Evolutionary conservation across 2,888 invertebrate species (phyloP).

Genomic region (Philhelius pedissequus): DNA sequence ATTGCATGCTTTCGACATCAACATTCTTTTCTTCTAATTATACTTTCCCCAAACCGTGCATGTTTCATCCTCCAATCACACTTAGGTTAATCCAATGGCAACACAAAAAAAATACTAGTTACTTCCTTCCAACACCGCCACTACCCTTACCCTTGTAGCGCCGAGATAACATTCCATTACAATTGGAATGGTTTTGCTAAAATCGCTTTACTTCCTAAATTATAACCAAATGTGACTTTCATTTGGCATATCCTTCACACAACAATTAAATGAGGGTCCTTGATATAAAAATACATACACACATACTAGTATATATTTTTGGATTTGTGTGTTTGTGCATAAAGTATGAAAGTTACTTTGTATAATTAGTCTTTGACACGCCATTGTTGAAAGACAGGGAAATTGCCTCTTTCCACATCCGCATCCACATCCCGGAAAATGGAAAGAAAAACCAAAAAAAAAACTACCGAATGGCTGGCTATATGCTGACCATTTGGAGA

Average conservation of each 20-base stretch:
- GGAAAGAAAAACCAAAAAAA: background rate
- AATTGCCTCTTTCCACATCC: constrained; percentile 1
- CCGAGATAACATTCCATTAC: constrained; percentile 11
- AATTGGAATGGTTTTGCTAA: constrained; percentile 23
- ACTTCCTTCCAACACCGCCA: too few species aligned
- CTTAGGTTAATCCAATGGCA: background rate
- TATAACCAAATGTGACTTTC: constrained; percentile 45
- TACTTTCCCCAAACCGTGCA: background rate
- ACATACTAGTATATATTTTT: background rate
- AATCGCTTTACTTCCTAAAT: constrained; percentile 31
- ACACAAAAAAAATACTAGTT: constrained; percentile 1
- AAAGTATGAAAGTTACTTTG: constrained; percentile 1
- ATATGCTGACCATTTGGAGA: constrained; percentile 7
- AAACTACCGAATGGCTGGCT: background rate
- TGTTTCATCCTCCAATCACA: background rate
- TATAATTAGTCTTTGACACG: constrained; percentile 42
- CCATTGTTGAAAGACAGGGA: constrained; percentile 3
- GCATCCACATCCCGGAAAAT: background rate
- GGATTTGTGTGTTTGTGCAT: background rate
- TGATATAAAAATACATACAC: background rate
- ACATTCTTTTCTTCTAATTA: background rate
- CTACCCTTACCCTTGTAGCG: too few species aligned
- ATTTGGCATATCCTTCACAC: constrained; percentile 30
- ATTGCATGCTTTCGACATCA: background rate
- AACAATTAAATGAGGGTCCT: constrained; percentile 41